Conservation (phyloP, 2,888 invertebrate genomes). For the Stenoptilia bipunctidactyla region DNA sequence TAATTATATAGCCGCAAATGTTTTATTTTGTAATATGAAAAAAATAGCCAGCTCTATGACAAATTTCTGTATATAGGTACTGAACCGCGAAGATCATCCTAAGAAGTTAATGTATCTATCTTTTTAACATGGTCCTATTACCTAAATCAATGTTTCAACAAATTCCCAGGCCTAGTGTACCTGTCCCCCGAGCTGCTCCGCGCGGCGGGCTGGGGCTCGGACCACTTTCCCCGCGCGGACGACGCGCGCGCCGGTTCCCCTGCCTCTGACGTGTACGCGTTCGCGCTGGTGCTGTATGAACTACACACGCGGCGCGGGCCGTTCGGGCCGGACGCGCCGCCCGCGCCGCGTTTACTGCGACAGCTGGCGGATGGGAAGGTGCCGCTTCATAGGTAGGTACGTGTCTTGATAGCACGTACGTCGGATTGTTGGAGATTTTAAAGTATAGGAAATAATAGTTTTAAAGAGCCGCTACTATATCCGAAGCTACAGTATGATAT, state of each 20-base stretch:
- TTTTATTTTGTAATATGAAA: too few species aligned
- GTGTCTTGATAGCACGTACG: constrained; percentile 23
- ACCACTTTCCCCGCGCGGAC: constrained; percentile 27
- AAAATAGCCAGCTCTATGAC: too few species aligned
- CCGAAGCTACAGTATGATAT: too few species aligned
- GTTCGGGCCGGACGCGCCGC: constrained; percentile 79
- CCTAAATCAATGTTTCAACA: too few species aligned
- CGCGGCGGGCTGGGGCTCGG: constrained; percentile 56
- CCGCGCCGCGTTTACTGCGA: constrained; percentile 74
- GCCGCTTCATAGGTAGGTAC: constrained; percentile 72
- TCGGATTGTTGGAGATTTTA: background rate
- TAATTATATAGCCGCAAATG: too few species aligned
- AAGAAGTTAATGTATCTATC: too few species aligned
- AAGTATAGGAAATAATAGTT: too few species aligned
- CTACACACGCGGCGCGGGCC: constrained; percentile 89
- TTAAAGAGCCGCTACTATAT: too few species aligned
- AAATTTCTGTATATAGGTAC: too few species aligned
- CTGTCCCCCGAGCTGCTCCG: constrained; percentile 83
- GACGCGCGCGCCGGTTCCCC: constrained; percentile 71
- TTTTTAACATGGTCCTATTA: too few species aligned
- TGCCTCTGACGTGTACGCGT: constrained; percentile 88
- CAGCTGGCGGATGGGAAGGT: constrained; percentile 67
- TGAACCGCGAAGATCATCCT: too few species aligned
- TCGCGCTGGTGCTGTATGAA: constrained; percentile 90
- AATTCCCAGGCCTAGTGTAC: constrained; percentile 84